A percentile compares a stretch with the other conserved stretches of the same genome.
Evolutionary conservation across 2,113 vertebrate genomes (phyloP).

Genomic region (Gasterosteus nipponicus): DNA sequence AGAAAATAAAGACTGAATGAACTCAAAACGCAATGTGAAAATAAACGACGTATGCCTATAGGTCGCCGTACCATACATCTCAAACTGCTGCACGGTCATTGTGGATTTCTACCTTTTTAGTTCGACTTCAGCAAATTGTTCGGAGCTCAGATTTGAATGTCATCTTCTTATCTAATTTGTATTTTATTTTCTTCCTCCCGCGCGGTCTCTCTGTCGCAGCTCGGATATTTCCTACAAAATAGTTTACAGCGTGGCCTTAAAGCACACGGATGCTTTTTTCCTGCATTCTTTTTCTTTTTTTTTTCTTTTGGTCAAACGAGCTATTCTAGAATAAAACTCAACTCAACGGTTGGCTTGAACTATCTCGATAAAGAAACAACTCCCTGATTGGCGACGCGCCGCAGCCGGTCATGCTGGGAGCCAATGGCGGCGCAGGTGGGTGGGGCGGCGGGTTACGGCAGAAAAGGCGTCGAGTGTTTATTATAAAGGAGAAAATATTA

Average conservation of each 20-base stretch:
- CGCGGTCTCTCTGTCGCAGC: background rate
- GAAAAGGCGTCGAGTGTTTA: constrained; percentile 81
- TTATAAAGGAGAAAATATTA: constrained; percentile 84
- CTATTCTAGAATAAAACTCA: constrained; percentile 65
- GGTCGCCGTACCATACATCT: constrained; percentile 33
- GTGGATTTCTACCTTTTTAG: constrained; percentile 13
- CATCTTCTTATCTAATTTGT: background rate
- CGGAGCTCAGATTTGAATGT: background rate
- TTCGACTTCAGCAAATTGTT: constrained; percentile 30
- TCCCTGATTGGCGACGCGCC: constrained; percentile 84
- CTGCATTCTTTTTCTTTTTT: constrained; percentile 7
- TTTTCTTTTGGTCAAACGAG: constrained; percentile 41
- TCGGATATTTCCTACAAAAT: constrained; percentile 24
- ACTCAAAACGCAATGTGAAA: background rate
- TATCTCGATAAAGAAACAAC: constrained; percentile 75
- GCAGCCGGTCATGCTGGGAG: constrained; percentile 74
- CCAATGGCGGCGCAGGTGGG: constrained; percentile 83
- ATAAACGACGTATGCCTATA: background rate
- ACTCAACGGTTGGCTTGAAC: constrained; percentile 68
- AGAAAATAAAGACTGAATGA: background rate
- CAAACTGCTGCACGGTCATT: constrained; percentile 5
- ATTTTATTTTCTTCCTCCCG: background rate
- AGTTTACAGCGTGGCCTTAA: constrained; percentile 51
- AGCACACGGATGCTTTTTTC: constrained; percentile 34
- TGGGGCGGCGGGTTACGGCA: constrained; percentile 24